phyloP scores from a whole-genome alignment of 2,797 vertebrate species.

The Bovichtus diacanthus region DNA sequence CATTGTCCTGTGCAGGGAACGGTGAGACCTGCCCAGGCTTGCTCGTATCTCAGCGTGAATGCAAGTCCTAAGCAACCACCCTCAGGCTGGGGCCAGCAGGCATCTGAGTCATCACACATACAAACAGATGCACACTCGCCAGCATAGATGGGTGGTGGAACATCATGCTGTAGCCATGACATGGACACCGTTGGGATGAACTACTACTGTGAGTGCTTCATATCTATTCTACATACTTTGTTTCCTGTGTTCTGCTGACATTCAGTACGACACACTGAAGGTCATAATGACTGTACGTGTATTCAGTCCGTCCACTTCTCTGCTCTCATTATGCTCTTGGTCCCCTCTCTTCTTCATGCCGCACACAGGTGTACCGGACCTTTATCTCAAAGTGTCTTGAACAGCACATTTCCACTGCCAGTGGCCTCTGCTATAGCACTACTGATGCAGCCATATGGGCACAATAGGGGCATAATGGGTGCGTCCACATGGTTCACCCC shows the following conservation, averaged over 20 bases:
- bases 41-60: conserved; percentile 59
- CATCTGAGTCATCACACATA: conserved; percentile 13
- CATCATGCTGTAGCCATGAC: conserved; percentile 30
- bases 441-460: conserved; percentile 73
- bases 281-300: conserved; percentile 20
- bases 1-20: conserved; percentile 52
- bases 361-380: conserved; percentile 53
- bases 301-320: conserved; percentile 8
- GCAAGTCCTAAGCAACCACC: conserved; percentile 63
- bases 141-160: conserved; percentile 10
- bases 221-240: conserved; percentile 12
- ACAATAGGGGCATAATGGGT: conserved; percentile 78
- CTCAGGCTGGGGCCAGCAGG: conserved; percentile 32
- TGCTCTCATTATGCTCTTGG: conserved; percentile 47
- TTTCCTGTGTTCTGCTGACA: conserved; percentile 33
- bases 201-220: not conserved
- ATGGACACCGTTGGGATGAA: conserved; percentile 23
- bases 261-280: not conserved
- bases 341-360: conserved; percentile 50
- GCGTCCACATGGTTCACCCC: conserved; percentile 68
- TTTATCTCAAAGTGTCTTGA: conserved; percentile 78
- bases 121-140: conserved; percentile 24
- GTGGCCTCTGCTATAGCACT: conserved; percentile 52
- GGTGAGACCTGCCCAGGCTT: conserved; percentile 67
- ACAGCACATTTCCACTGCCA: conserved; percentile 79